Base-by-base conservation (phyloP, 2,113 vertebrate genomes). In the Clarias batrachus region DNA sequence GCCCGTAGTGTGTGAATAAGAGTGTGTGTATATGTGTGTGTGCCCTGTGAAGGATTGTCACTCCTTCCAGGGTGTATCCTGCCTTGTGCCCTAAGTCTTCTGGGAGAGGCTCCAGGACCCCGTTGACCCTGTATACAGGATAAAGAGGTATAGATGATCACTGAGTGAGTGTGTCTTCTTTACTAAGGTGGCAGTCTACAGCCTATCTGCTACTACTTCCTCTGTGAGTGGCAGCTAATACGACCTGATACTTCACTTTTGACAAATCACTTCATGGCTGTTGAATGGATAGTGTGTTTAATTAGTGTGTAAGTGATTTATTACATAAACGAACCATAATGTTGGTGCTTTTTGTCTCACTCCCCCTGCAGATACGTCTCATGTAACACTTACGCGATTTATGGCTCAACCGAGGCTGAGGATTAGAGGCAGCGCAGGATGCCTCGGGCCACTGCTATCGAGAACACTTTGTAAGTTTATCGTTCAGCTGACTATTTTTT, bases 151-250 rank as follows among this genome's bases (percentile, higher is more conserved):
- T 41, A 41, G 41, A 41, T 41, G 41, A 41, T 41, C 5, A 41
- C 2, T 41, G 41, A 41, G 41, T 41, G 41, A 41, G 41, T 70
- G 30, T 68, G 62, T 84, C 73, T 79, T 54, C 63, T 68, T 76
- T 79, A 83, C 87, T 82, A 90, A 88, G 86, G 90, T 91, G 91
- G 78, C 54, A 84, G 76, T 88, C 62, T 85, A 85, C 90, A 85
- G 79, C 84, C 86, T 86, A 88, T 52, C 81, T 88, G 84, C 87
- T 81, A 84, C 80, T 48, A 25, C 30, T 73, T 7, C 19, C 3
- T 60, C 68, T 19, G n/a, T 84, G 89, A 90, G 48, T 84, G 84
- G 81, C 84, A 84, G 84, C 81, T 86, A 80, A 87, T 17, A 68
- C 41, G 84, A 89, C 84, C 79, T 81, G 71, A 66, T 79, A 27